phyloP scores from a whole-genome alignment of 2,113 vertebrate species.

The Daboia siamensis region DNA sequence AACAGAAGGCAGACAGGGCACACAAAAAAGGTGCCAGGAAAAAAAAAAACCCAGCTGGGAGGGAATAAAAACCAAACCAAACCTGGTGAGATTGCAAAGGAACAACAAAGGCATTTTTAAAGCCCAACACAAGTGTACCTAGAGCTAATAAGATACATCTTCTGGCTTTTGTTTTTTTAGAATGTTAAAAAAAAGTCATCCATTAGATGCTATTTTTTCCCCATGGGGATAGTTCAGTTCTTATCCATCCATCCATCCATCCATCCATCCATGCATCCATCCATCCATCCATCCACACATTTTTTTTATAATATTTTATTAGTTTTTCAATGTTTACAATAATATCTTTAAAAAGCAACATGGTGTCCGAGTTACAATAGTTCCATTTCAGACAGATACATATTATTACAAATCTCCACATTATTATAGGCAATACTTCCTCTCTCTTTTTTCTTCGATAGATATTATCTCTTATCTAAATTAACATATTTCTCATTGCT shows the following conservation, averaged over 20 bases:
- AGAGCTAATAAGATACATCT: background rate
- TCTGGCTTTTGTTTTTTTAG: background rate
- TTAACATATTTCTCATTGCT: too few species aligned
- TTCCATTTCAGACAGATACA: too few species aligned
- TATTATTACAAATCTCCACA: too few species aligned
- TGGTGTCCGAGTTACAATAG: too few species aligned
- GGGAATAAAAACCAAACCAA: background rate
- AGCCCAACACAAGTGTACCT: background rate
- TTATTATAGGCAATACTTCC: too few species aligned
- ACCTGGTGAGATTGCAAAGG: background rate
- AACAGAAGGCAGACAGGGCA: background rate
- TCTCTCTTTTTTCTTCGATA: too few species aligned
- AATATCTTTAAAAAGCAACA: too few species aligned
- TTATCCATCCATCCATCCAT: background rate
- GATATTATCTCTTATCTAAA: too few species aligned
- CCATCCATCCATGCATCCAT: background rate
- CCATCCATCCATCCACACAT: too few species aligned
- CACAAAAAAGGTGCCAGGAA: background rate
- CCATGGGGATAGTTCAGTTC: background rate
- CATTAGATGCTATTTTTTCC: background rate
- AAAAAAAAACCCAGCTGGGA: conserved; percentile 1
- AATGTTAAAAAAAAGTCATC: background rate
- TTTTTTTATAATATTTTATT: too few species aligned
- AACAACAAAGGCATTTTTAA: background rate
- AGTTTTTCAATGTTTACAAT: too few species aligned